Percentiles rank a stretch among this genome's conserved stretches.
These are phyloP conservation scores for Pterophyllum scalare DNA, from an alignment of 2,113 vertebrate species.

Conservation along the genomic window DNA sequence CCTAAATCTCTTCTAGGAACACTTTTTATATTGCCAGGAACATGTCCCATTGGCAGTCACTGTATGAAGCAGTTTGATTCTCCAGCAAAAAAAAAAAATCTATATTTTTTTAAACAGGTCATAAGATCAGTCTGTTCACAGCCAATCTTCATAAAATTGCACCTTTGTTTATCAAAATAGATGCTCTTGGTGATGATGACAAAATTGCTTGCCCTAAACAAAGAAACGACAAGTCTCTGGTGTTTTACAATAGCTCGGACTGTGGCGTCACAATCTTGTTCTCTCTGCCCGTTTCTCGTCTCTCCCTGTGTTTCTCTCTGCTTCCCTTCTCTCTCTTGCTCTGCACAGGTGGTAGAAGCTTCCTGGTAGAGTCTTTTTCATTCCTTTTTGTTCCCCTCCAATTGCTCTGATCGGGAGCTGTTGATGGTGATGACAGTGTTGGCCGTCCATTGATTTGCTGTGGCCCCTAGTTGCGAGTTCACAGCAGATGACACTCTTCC, in stretches of 20 bases:
- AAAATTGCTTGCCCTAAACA: constrained; percentile 59
- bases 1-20: constrained; percentile 57
- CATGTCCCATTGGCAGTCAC: constrained; percentile 41
- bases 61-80: constrained; percentile 48
- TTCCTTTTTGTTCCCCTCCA: constrained; percentile 78
- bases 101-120: constrained; percentile 49
- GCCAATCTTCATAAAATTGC: constrained; percentile 42
- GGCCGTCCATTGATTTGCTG: constrained; percentile 80
- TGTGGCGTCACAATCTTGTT: constrained; percentile 50
- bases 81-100: constrained; percentile 31
- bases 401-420: constrained; percentile 76
- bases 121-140: constrained; percentile 57
- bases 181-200: constrained; percentile 65
- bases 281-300: constrained; percentile 35
- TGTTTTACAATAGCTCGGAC: constrained; percentile 38
- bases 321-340: constrained; percentile 54
- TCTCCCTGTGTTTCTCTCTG: constrained; percentile 45
- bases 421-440: constrained; percentile 79
- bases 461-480: constrained; percentile 76
- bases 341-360: constrained; percentile 77
- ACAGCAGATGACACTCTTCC: constrained; percentile 78
- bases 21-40: constrained; percentile 46
- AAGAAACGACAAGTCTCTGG: constrained; percentile 56
- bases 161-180: constrained; percentile 69
- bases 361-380: constrained; percentile 72